Base-by-base conservation (phyloP, 1,140 invertebrate genomes). In the Trichonephila clavata region DNA sequence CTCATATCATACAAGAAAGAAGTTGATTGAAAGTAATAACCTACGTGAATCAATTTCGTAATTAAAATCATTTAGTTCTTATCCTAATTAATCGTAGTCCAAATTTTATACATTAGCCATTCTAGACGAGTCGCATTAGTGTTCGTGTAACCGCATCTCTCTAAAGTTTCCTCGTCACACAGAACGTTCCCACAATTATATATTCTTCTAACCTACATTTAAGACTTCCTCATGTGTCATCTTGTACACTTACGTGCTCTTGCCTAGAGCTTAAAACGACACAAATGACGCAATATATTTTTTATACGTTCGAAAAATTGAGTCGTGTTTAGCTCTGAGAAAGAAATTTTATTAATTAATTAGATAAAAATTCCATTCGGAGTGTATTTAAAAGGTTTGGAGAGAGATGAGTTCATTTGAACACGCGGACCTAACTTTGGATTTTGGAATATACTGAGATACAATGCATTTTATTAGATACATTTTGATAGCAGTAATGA, bases 151-250 rank as follows among this genome's bases (percentile, higher is more conserved):
- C 59, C 32, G 57, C 20, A 84, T 8, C 24, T 21, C 39, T 27
- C 10, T 14, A 71, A 24, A 71, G 21, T 86, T 86, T 92, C 90
- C 90, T 84, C 27, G 90, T 92, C 90, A 65, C 90, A 92, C 43
- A 84, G 16, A n/a, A 10, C 65, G 91, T 92, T 92, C 81, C 91
- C 91, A 92, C 83, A 61, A 86, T 92, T 92, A 92, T 32, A 60
- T 92, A 92, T 92, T 92, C 91, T 92, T 16, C 14, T 92, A 86
- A 92, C 83, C 91, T 86, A 86, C 43, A 86, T 86, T 63, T 18
- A 18, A 13, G 16, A 86, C 91, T 92, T 92, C 91, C 91, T 92
- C 65, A 16, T 86, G 50, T 59, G 83, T 24, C 57, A 16, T 84
- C 71, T 77, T 77, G 14, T 20, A 18, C 71, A 77, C 71, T 68